Base-by-base conservation (phyloP, 2,113 vertebrate species). In the Austrofundulus limnaeus region DNA sequence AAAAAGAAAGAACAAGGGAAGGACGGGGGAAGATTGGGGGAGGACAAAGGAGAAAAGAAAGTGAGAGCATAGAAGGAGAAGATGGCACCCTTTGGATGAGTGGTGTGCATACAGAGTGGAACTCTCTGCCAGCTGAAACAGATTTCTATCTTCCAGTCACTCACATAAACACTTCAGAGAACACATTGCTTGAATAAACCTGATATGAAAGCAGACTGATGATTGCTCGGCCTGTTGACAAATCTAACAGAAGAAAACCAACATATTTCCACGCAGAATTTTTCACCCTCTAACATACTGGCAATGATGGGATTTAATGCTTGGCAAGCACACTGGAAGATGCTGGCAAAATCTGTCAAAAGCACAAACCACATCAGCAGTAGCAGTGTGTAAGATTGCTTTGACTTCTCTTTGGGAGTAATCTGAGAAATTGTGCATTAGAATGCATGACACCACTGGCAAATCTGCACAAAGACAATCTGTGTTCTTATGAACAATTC, bases 291-390 rank as follows among this genome's bases (percentile, higher is more conserved):
- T 51, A 64, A 75, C 61, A 81, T 61, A 41, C 51, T 58, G 75
- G 53, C 19, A 65, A 60, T 63, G 76, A 84, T 79, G 63, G 78
- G 81, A 86, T 83, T 86, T 76, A 70, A 66, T 74, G 70, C 62
- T 79, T 67, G 72, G 72, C 66, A 51, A 52, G 59, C 55, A 52
- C 48, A 75, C 64, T 47, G 23, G 41, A 65, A 60, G 56, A 72
- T 53, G 66, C 48, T 15, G 56, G 46, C 24, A 50, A 55, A 39
- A 70, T 75, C 11, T 51, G 41, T 59, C 34, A 55, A 56, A 72
- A 52, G 73, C 60, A 46, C 65, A 64, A 72, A 62, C 38, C 57
- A 43, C 41, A 31, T 71, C 52, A 50, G 23, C 43, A 11, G 50
- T 50, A 64, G 42, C 34, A 54, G 55, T 43, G 68, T 37, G 49